Conservation (phyloP, 2,888 invertebrate genomes). For the Epirrhoe alternata region DNA sequence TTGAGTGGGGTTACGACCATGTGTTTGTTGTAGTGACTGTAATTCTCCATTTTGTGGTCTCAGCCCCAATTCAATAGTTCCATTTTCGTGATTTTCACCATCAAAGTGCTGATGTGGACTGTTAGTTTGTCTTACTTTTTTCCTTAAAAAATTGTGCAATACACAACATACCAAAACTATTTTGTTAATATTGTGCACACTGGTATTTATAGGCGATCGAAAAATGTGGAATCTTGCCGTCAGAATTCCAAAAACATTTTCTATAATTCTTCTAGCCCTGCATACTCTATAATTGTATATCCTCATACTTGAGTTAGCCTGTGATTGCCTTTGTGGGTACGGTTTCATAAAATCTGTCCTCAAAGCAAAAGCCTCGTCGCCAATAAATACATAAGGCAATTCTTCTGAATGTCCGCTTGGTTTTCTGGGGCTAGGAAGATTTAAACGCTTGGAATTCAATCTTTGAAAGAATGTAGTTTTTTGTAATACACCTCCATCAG, state of each 20-base stretch:
- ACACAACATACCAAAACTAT: conserved; percentile 34
- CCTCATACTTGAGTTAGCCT: conserved; percentile 22
- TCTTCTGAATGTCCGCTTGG: conserved; percentile 26
- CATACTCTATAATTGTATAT: conserved; percentile 22
- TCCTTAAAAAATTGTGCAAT: conserved; percentile 35
- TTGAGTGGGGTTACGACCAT: conserved; percentile 30
- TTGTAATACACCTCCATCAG: conserved; percentile 41
- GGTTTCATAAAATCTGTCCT: conserved; percentile 28
- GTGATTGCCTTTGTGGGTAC: conserved; percentile 20
- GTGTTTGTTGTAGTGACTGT: conserved; percentile 31
- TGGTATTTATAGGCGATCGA: conserved; percentile 32
- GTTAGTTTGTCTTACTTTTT: conserved; percentile 34
- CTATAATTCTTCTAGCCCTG: conserved; percentile 32
- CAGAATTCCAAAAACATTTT: conserved; percentile 33
- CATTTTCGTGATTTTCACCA: conserved; percentile 33
- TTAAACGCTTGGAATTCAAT: conserved; percentile 20
- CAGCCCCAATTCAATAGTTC: conserved; percentile 35
- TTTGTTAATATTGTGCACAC: conserved; percentile 36
- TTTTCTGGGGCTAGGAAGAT: conserved; percentile 25
- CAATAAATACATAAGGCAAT: conserved; percentile 30
- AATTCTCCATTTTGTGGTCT: conserved; percentile 37
- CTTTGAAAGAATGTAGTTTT: conserved; percentile 29
- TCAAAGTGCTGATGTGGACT: conserved; percentile 33
- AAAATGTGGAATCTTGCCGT: conserved; percentile 29
- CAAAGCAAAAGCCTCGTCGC: conserved; percentile 28